Evolutionary conservation across 2,888 invertebrate species (phyloP).

Genomic region (Temnothorax unifasciatus): DNA sequence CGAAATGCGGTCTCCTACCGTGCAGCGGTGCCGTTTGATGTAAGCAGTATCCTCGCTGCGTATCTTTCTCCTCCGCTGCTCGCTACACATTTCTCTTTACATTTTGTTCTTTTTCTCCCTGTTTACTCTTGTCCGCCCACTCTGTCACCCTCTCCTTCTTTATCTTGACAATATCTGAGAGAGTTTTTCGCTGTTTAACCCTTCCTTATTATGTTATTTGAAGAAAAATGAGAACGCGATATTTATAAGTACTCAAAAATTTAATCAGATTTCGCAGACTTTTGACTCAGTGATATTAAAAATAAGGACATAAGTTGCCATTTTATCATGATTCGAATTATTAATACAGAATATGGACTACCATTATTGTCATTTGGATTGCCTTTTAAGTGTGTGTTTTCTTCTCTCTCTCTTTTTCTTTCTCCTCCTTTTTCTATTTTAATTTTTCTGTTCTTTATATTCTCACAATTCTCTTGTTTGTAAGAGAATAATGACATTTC

Average conservation of each 20-base stretch:
- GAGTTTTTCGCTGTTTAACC: not conserved
- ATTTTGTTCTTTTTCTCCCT: conserved; percentile 31
- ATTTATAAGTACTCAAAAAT: not conserved
- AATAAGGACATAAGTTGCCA: not conserved
- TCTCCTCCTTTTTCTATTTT: not conserved
- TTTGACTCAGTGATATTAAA: not conserved
- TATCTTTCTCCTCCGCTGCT: conserved; percentile 42
- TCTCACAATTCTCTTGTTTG: conserved; percentile 35
- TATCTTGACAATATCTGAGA: conserved; percentile 16
- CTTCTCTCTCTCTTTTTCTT: not conserved
- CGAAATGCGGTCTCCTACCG: conserved; percentile 77
- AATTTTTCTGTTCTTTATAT: not conserved
- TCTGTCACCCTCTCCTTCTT: conserved; percentile 24
- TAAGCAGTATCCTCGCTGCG: conserved; percentile 61
- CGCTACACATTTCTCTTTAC: conserved; percentile 62
- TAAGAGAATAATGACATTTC: conserved; percentile 46
- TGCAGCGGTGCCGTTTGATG: conserved; percentile 79
- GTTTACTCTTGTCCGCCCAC: conserved; percentile 29
- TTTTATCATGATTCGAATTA: not conserved
- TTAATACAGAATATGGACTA: not conserved
- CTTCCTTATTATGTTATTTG: not conserved
- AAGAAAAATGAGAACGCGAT: not conserved
- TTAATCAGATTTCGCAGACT: not conserved
- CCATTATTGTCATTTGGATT: not conserved
- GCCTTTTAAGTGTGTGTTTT: not conserved